phyloP scores from a whole-genome alignment of 2,113 vertebrate species.

The Megalops atlanticus region DNA sequence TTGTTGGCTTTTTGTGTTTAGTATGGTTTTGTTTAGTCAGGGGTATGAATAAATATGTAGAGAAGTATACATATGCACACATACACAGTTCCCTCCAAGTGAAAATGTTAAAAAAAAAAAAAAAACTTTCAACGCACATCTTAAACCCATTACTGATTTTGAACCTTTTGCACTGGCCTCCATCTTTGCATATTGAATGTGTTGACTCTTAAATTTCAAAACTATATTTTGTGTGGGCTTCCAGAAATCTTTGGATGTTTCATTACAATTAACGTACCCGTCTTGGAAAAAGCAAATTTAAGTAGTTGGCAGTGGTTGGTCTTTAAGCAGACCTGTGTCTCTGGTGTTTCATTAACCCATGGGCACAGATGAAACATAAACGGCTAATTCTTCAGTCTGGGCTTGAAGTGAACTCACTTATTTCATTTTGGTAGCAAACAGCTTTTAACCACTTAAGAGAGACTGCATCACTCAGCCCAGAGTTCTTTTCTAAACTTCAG shows the following conservation, averaged over 20 bases:
- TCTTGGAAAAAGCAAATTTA: background rate
- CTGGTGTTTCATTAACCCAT: constrained; percentile 60
- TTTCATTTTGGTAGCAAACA: constrained; percentile 40
- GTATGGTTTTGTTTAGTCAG: too few relatives aligned
- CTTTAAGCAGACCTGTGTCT: constrained; percentile 5
- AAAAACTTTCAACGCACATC: background rate
- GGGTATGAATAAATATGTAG: too few relatives aligned
- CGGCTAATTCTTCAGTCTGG: constrained; percentile 56
- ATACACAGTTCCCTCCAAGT: too few relatives aligned
- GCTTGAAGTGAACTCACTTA: constrained; percentile 40
- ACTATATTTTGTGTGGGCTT: background rate
- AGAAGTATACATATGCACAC: too few relatives aligned
- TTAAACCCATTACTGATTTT: background rate
- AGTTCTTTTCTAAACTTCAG: constrained; percentile 39
- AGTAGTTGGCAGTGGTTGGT: background rate
- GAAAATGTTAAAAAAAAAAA: background rate
- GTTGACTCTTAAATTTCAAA: background rate
- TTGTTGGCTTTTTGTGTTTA: too few relatives aligned
- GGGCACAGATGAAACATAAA: constrained; percentile 57
- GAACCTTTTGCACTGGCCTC: background rate
- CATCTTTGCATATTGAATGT: background rate
- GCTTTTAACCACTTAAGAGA: constrained; percentile 46
- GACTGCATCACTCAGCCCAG: constrained; percentile 29
- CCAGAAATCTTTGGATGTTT: background rate
- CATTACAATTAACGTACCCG: background rate